A percentile compares a stretch with the other conserved stretches of the same genome.
Evolutionary conservation across 2,797 vertebrate species (phyloP).

Genomic region (Arrhamphus sclerolepis): DNA sequence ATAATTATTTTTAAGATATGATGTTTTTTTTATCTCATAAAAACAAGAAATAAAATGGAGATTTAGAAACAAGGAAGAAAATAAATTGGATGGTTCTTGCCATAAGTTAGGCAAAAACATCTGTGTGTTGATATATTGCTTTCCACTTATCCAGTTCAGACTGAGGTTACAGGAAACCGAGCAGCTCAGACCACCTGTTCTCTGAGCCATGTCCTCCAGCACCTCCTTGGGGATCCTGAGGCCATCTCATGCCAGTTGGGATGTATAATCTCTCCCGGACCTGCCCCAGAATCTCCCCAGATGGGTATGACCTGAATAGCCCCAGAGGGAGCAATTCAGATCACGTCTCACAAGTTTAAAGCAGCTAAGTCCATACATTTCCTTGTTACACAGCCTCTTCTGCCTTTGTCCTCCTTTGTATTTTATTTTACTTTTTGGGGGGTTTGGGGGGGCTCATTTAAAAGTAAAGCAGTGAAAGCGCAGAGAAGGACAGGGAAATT

Average conservation of each 20-base stretch:
- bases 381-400: conserved; percentile 31
- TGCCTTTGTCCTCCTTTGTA: conserved; percentile 30
- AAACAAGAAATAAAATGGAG: too few relatives aligned
- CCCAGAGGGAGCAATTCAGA: conserved; percentile 37
- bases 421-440: conserved; percentile 26
- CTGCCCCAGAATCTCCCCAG: conserved; percentile 44
- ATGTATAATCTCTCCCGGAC: conserved; percentile 51
- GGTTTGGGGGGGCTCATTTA: conserved; percentile 48
- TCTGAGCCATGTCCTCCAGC: conserved; percentile 17
- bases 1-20: too few relatives aligned
- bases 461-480: conserved; percentile 43
- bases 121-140: neutral
- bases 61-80: neutral
- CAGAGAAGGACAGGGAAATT: conserved; percentile 5
- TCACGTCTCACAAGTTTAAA: conserved; percentile 22
- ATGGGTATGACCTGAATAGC: conserved; percentile 46
- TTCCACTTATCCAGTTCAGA: conserved; percentile 8
- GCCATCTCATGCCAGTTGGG: conserved; percentile 25
- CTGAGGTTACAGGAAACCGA: conserved; percentile 18
- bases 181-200: neutral
- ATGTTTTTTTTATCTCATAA: neutral
- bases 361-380: conserved; percentile 28
- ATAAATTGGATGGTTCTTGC: neutral
- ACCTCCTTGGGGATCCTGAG: conserved; percentile 29
- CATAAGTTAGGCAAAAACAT: neutral